Base-by-base conservation (phyloP, 2,888 invertebrate genomes). In the Aproaerema taeniolella region DNA sequence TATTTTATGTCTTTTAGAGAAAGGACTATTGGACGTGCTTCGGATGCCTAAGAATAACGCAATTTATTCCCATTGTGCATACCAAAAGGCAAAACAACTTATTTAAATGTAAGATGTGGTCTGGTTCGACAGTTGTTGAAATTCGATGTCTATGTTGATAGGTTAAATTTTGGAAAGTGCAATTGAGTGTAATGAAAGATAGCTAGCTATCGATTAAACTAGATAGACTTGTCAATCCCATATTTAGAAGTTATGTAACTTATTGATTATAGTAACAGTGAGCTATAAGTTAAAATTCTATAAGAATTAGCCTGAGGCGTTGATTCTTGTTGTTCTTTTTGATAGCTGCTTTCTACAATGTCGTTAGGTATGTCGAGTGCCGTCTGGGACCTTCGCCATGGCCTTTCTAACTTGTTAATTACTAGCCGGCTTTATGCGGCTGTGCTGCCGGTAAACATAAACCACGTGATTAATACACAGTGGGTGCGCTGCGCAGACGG, bases 391-490 rank as follows among this genome's bases (percentile, higher is more conserved):
- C 78, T 79, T 78, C 70, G 58, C 72, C 73, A 59, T 76, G 79
- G 70, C 73, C 72, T 77, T 73, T 67, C 64, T 60, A 70, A 59
- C 60, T 58, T 54, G 66, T 65, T 65, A 71, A 81, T 76, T 66
- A 67, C 61, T 58, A 42, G 45, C 49, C 50, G 46, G 44, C 52
- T 50, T 42, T 51, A 55, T 52, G 52, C 49, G 52, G 56, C 52
- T 50, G 51, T 54, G 51, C 45, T 37, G 57, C 47, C 50, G 58
- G 55, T 70, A 72, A 69, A 75, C 75, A 80, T 76, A 79, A 73
- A 67, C 62, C 56, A 57, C 53, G 51, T 65, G 64, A 67, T 66
- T 65, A 63, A 64, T 64, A 52, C 48, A 45, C 47, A 37, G 42
- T 58, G 60, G 53, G 58, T 56, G 61, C 58, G 66, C 69, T 56